Base-by-base conservation (phyloP, 92 coral and sea anemone species). In the Phymanthus crucifer region DNA sequence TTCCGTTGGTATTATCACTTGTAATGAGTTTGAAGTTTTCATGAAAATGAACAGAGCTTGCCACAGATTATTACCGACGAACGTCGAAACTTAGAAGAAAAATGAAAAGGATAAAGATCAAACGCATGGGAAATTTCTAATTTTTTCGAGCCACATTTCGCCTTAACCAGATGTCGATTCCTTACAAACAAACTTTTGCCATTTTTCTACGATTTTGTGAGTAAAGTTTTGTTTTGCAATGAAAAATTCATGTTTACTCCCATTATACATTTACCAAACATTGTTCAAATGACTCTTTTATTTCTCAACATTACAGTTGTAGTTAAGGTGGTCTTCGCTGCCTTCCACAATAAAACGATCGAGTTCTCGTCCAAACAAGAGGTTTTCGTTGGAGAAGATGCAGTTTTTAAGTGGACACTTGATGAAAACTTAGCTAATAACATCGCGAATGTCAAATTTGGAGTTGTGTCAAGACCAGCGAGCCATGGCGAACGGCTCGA, bases 381-480 rank as follows among this genome's bases (percentile, higher is more conserved):
- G 40, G 86, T 82, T 31, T 82, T 82, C 23, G 79, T 82, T 23
- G 86, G 86, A 24, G 80, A 74, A 73, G 68, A 73, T 27, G 86
- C 86, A 19, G 5, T 73, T 10, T 40, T 82, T 13, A 70, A 57
- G 27, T 82, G 80, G 80, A 57, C 64, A 6, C 29, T 82, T 29
- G 12, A 73, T 58, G 61, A 47, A 61, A 29, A 73, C 38, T 14
- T 82, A 7, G 26, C 75, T 6, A n/a, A 61, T 16, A 81, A 47
- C 26, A 82, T 82, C 6, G 80, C 70, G 21, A 35, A 72, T 52
- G 65, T 82, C 12, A 82, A 74, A 27, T 82, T 82, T 65, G 86
- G 86, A 10, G 45, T 82, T 6, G 80, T 74, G 29, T 58, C 86
- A 10, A 23, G 80, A 46, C 79, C 66, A 3, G 74, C 58, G 2